A percentile compares a stretch with the other conserved stretches of the same genome.
phyloP scores from a whole-genome alignment of 2,113 vertebrate genomes.

The Hydrochoerus hydrochaeris region DNA sequence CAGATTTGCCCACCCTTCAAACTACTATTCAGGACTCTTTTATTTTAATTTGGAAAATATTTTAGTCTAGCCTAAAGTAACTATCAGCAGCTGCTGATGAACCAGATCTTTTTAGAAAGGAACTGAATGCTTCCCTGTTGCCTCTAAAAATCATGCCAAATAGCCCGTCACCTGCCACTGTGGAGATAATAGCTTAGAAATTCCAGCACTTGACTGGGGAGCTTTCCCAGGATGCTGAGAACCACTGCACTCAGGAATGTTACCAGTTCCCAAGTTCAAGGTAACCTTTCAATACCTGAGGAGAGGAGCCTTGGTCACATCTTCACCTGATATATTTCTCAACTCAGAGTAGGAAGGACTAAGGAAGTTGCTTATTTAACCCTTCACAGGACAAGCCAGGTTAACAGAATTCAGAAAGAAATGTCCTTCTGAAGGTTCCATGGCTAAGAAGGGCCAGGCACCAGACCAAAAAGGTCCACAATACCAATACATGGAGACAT shows the following conservation, averaged over 20 bases:
- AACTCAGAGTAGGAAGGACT: background rate
- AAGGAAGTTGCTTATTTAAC: background rate
- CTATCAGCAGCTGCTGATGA: background rate
- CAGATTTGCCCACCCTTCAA: background rate
- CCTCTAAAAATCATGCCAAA: background rate
- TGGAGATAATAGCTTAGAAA: background rate
- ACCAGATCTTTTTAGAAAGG: background rate
- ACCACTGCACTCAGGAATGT: background rate
- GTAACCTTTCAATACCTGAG: background rate
- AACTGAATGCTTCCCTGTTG: background rate
- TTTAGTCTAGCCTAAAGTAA: background rate
- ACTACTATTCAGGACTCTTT: background rate
- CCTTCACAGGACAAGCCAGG: background rate
- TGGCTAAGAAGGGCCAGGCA: background rate
- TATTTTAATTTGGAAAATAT: background rate
- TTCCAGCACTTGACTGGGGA: background rate
- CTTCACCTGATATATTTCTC: background rate
- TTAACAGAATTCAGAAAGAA: background rate
- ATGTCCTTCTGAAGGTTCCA: background rate
- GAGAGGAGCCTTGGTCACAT: background rate
- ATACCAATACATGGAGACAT: rapidly evolving
- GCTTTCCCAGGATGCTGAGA: background rate
- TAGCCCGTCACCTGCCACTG: background rate
- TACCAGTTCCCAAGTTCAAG: background rate
- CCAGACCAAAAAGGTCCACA: background rate